Conservation (phyloP, 2,888 invertebrate genomes). For the Plebejus anna region DNA sequence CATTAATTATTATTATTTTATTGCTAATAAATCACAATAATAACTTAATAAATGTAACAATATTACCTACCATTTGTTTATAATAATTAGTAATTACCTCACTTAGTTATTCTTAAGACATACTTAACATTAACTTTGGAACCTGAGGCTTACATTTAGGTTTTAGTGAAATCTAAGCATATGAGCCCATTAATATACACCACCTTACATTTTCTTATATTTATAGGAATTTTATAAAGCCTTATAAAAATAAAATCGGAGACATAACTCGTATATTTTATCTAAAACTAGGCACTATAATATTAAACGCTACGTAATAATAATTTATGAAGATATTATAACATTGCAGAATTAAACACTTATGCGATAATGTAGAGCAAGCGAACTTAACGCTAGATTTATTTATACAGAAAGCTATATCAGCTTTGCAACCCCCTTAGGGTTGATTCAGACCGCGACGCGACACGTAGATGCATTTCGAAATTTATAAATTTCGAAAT, state of each 20-base stretch:
- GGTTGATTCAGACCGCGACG: too few relatives aligned
- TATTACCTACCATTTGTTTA: conserved; percentile 40
- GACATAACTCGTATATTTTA: not conserved
- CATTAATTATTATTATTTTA: conserved; percentile 44
- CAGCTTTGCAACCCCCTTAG: too few relatives aligned
- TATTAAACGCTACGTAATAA: not conserved
- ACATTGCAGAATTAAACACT: not conserved
- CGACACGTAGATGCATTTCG: too few relatives aligned
- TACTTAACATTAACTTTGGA: conserved; percentile 52
- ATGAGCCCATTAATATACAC: not conserved
- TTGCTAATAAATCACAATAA: conserved; percentile 57
- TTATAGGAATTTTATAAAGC: not conserved
- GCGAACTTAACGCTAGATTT: not conserved
- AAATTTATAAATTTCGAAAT: too few relatives aligned
- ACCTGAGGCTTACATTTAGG: conserved; percentile 43
- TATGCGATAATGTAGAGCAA: not conserved
- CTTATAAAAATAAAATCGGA: not conserved
- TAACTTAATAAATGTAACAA: conserved; percentile 44
- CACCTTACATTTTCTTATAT: not conserved
- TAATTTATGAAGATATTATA: not conserved
- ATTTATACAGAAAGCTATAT: too few relatives aligned
- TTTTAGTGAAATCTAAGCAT: not conserved
- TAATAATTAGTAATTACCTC: conserved; percentile 34
- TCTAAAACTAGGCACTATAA: not conserved
- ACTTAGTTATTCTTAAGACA: too few relatives aligned